Evolutionary conservation across 2,113 vertebrate species (phyloP).

Genomic region (Notiomystis cincta): DNA sequence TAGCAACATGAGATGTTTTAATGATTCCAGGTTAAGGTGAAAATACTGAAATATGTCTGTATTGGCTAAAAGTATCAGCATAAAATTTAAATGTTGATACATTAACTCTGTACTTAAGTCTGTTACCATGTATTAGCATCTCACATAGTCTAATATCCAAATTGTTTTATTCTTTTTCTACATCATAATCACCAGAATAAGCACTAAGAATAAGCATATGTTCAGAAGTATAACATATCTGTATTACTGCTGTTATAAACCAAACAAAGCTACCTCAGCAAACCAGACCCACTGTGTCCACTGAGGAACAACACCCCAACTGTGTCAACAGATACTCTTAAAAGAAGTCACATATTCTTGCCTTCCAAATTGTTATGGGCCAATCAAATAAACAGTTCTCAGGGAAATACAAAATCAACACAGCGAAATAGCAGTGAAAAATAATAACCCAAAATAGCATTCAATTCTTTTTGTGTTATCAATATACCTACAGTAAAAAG

Average conservation of each 20-base stretch:
- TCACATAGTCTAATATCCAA: neutral
- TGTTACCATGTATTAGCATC: neutral
- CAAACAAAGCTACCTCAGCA: neutral
- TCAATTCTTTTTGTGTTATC: neutral
- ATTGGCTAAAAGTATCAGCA: neutral
- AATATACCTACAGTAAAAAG: neutral
- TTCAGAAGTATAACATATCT: neutral
- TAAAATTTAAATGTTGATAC: neutral
- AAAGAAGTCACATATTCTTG: neutral
- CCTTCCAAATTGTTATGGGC: neutral
- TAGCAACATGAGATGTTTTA: neutral
- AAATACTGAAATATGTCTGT: neutral
- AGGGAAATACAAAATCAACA: neutral
- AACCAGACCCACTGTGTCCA: fast-evolving
- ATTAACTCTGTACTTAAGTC: neutral
- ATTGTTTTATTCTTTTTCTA: neutral
- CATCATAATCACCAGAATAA: neutral
- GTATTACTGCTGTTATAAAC: neutral
- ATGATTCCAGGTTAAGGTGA: neutral
- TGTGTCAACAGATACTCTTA: neutral
- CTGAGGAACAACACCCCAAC: neutral
- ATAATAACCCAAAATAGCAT: neutral
- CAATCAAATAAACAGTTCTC: neutral
- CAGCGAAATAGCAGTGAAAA: neutral
- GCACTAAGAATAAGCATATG: neutral